Conservation (phyloP, 1,140 invertebrate genomes). For the Hesperophylax magnus region DNA sequence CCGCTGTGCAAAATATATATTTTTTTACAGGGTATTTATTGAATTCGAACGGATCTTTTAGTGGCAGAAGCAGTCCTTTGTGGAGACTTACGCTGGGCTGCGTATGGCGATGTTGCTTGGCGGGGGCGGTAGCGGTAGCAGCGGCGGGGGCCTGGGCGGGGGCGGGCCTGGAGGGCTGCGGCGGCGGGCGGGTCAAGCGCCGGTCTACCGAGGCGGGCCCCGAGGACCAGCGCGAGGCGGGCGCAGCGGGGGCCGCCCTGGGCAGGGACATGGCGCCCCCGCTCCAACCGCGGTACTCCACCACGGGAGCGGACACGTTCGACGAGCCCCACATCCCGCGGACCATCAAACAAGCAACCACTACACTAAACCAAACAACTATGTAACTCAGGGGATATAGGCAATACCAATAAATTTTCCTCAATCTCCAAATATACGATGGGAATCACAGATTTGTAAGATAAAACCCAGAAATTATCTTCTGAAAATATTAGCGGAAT, state of each 20-base stretch:
- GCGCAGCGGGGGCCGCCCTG: conserved; percentile 40
- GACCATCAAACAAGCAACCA: conserved; percentile 13
- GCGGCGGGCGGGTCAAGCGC: conserved; percentile 66
- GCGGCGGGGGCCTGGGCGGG: conserved; percentile 63
- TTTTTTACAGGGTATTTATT: too few relatives aligned
- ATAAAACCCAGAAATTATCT: too few relatives aligned
- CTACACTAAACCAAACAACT: background rate
- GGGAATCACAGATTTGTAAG: too few relatives aligned
- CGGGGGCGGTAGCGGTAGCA: too few relatives aligned
- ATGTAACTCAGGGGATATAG: background rate
- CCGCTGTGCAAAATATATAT: too few relatives aligned
- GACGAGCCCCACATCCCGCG: conserved; percentile 66
- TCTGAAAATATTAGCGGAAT: too few relatives aligned
- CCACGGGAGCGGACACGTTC: conserved; percentile 63
- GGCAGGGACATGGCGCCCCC: conserved; percentile 55
- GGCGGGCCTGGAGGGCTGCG: conserved; percentile 67
- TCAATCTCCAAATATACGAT: background rate
- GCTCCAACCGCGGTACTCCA: conserved; percentile 39
- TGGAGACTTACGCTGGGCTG: conserved; percentile 50
- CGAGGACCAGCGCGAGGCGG: conserved; percentile 49
- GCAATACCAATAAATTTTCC: too few relatives aligned
- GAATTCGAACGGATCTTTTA: too few relatives aligned
- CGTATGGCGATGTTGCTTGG: conserved; percentile 38
- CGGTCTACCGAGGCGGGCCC: conserved; percentile 65
- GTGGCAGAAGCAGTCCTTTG: too few relatives aligned